These are phyloP conservation scores for Schmidtea mediterranea DNA, from an alignment of 1,140 invertebrate genomes.

Conservation along the genomic window DNA sequence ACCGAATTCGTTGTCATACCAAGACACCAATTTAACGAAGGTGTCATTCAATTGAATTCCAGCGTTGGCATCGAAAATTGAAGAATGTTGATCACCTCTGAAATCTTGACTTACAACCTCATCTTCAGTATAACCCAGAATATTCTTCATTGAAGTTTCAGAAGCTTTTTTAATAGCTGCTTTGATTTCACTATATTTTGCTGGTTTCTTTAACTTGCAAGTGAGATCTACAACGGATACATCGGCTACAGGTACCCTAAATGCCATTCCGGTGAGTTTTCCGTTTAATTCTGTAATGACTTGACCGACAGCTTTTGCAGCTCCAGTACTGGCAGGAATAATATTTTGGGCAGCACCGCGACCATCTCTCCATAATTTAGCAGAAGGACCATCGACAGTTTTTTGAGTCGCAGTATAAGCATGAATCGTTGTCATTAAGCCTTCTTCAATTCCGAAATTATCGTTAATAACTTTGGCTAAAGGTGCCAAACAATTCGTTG, in stretches of 20 bases:
- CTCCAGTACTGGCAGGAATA: conserved; percentile 83
- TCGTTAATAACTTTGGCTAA: conserved; percentile 80
- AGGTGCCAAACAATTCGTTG: conserved; percentile 93
- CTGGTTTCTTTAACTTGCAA: conserved; percentile 27
- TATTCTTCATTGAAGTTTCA: conserved; percentile 46
- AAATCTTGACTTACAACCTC: conserved; percentile 71
- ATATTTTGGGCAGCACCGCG: conserved; percentile 84
- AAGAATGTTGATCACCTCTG: conserved; percentile 51
- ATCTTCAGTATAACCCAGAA: conserved; percentile 75
- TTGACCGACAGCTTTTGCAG: conserved; percentile 89
- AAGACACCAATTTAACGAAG: conserved; percentile 27
- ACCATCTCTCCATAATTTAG: conserved; percentile 79
- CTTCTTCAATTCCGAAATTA: conserved; percentile 76
- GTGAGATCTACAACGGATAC: conserved; percentile 95
- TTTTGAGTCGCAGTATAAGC: conserved; percentile 89
- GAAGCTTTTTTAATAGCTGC: conserved; percentile 55
- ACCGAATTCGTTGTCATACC: conserved; percentile 75
- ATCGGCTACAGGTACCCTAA: conserved; percentile 77
- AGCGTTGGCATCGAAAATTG: conserved; percentile 74
- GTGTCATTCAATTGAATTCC: conserved; percentile 39
- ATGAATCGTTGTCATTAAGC: conserved; percentile 94
- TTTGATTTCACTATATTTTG: conserved; percentile 65
- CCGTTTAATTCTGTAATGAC: conserved; percentile 67
- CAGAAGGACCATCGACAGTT: conserved; percentile 78
- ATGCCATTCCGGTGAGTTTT: conserved; percentile 77